Conservation (phyloP, 2,888 invertebrate species). For the Harmothoe impar region DNA sequence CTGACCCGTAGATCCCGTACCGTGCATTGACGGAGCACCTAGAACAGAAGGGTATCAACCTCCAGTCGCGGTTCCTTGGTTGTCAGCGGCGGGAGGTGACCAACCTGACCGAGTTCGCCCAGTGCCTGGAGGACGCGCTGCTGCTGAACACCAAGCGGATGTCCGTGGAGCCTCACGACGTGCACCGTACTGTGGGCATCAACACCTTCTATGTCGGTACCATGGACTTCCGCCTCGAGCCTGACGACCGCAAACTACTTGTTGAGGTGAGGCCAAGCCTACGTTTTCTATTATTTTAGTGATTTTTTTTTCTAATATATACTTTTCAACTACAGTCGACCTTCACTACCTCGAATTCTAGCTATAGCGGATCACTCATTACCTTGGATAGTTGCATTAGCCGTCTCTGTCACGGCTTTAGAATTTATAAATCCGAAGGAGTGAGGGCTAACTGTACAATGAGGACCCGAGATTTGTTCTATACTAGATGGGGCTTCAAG, state of each 20-base stretch:
- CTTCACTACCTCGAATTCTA: background rate
- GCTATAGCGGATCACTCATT: background rate
- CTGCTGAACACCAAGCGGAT: conserved; percentile 77
- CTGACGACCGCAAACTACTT: conserved; percentile 76
- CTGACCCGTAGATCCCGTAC: conserved; percentile 43
- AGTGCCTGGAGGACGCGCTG: conserved; percentile 76
- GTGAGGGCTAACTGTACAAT: too few relatives aligned
- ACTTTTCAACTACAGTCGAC: too few relatives aligned
- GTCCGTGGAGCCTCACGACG: conserved; percentile 70
- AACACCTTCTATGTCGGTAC: conserved; percentile 80
- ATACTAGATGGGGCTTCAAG: too few relatives aligned
- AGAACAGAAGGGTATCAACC: conserved; percentile 64
- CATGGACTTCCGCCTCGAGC: conserved; percentile 77
- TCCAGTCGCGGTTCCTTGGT: conserved; percentile 78
- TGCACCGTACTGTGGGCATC: conserved; percentile 80
- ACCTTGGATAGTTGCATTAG: too few relatives aligned
- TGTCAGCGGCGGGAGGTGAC: conserved; percentile 76
- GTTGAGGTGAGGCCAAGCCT: conserved; percentile 78
- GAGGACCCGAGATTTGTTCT: too few relatives aligned
- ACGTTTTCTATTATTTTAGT: too few relatives aligned
- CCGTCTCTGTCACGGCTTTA: too few relatives aligned
- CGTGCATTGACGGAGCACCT: conserved; percentile 56
- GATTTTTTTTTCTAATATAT: too few relatives aligned
- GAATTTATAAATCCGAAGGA: too few relatives aligned
- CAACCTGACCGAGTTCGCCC: conserved; percentile 75